Evolutionary conservation across 1,140 invertebrate genomes (phyloP).

Genomic region (Drosophila mayri): DNA sequence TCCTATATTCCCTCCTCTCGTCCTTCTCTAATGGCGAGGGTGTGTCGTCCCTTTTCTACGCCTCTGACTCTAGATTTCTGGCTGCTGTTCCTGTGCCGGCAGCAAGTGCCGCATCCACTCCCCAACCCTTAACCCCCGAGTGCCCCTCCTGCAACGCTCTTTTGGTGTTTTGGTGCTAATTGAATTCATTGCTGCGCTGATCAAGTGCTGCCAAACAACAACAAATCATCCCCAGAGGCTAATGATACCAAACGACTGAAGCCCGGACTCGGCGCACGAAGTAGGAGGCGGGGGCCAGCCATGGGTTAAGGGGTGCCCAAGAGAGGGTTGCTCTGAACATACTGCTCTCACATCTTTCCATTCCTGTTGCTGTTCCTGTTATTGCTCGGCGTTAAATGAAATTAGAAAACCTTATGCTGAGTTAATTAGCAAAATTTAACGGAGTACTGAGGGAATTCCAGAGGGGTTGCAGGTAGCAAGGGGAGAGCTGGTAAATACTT

Average conservation of each 20-base stretch:
- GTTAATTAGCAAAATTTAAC: conserved; percentile 78
- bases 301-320: conserved; percentile 18
- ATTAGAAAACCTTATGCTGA: conserved; percentile 83
- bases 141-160: conserved; percentile 34
- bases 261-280: conserved; percentile 3
- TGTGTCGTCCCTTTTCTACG: conserved; percentile 59
- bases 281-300: neutral
- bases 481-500: neutral
- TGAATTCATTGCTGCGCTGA: conserved; percentile 84
- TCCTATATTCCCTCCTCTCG: conserved; percentile 1
- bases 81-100: conserved; percentile 38
- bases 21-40: conserved; percentile 70
- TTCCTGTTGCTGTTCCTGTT: conserved; percentile 9
- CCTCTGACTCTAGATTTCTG: conserved; percentile 29
- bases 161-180: conserved; percentile 83
- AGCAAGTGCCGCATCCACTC: conserved; percentile 60
- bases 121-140: conserved; percentile 9
- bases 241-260: conserved; percentile 78
- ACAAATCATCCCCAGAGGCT: conserved; percentile 82
- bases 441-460: conserved; percentile 7
- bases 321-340: conserved; percentile 21
- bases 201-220: conserved; percentile 84
- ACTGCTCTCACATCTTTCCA: conserved; percentile 5
- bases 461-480: neutral
- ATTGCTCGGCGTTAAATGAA: conserved; percentile 71